Conservation (phyloP, 37 sponge, comb jelly and placozoan species). For the Spongia lamella region DNA sequence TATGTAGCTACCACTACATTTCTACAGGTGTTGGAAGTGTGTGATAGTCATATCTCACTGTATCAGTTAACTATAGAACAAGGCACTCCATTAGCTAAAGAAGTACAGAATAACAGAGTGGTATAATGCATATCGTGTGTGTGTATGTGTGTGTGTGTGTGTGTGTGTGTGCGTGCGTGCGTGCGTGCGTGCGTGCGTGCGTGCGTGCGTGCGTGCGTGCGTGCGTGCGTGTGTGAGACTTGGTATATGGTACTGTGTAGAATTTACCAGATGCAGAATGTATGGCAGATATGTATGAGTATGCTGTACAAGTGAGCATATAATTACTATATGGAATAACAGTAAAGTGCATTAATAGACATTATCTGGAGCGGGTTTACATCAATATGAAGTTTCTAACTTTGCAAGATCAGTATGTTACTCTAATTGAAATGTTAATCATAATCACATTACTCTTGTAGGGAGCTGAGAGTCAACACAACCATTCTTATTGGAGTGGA, state of each 20-base stretch:
- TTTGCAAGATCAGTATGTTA: constrained; percentile 55
- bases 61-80: constrained; percentile 80
- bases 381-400: constrained; percentile 74
- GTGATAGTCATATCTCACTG: constrained; percentile 73
- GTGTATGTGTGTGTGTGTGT: not conserved
- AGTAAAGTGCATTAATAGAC: constrained; percentile 34
- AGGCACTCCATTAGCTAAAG: constrained; percentile 63
- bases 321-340: not conserved
- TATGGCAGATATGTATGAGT: constrained; percentile 27
- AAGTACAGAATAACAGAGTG: constrained; percentile 31
- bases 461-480: constrained; percentile 74
- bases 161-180: constrained; percentile 25
- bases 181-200: constrained; percentile 16
- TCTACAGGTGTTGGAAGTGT: constrained; percentile 34
- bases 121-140: constrained; percentile 19
- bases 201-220: constrained; percentile 16
- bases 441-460: not conserved
- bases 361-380: constrained; percentile 17
- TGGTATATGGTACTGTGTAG: constrained; percentile 12
- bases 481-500: constrained; percentile 70
- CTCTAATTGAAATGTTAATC: too few species aligned
- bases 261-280: constrained; percentile 25
- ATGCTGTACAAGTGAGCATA: constrained; percentile 17
- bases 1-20: not conserved
- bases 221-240: constrained; percentile 5